Percentiles rank a stretch among this genome's conserved stretches.
Evolutionary conservation across 2,113 vertebrate species (phyloP).

Genomic region (Melanotaenia duboulayi): DNA sequence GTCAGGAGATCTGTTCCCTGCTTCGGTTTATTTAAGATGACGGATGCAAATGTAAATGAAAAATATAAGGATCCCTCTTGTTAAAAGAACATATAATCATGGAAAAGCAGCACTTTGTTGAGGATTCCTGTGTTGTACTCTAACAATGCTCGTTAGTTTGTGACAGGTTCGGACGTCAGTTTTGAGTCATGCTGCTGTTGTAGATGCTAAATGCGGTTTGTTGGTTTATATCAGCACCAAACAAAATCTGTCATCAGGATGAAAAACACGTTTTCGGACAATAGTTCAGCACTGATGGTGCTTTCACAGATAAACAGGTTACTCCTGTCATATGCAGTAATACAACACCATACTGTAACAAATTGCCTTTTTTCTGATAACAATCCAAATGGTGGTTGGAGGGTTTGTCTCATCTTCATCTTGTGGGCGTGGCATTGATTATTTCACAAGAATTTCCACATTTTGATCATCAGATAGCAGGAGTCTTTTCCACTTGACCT

Average conservation of each 20-base stretch:
- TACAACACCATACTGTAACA: not conserved
- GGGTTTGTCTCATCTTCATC: not conserved
- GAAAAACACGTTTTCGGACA: no score
- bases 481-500: not conserved
- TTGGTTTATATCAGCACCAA: no score
- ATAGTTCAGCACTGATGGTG: not conserved
- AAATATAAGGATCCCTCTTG: not conserved
- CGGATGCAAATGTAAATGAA: not conserved
- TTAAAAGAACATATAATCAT: not conserved
- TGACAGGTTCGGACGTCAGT: no score
- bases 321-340: not conserved
- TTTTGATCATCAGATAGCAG: not conserved
- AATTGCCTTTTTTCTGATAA: not conserved
- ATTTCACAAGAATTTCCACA: not conserved
- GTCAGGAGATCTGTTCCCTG: slow-evolving; percentile 1
- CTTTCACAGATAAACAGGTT: not conserved
- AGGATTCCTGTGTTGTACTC: no score
- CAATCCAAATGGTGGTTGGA: not conserved
- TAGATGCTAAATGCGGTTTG: no score
- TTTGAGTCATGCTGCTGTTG: no score
- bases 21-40: not conserved
- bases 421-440: not conserved
- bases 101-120: not conserved
- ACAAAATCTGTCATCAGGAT: no score
- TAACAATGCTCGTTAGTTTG: no score